These are phyloP conservation scores for Byasa hedistus DNA, from an alignment of 2,888 invertebrate species.

Conservation along the genomic window DNA sequence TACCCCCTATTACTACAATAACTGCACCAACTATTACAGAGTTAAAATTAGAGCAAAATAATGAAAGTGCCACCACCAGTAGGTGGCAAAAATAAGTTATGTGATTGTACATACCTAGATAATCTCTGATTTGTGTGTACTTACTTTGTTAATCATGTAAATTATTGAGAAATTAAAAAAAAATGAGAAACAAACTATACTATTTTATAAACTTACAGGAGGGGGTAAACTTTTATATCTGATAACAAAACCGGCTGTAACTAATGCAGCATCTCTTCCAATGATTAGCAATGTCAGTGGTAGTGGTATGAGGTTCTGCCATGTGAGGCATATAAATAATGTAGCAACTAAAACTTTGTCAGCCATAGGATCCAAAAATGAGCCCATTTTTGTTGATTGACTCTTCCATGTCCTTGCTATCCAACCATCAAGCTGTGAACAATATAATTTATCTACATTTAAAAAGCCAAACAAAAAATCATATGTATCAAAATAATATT, in stretches of 20 bases:
- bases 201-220: conserved; percentile 83
- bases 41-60: too few species aligned
- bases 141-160: neutral
- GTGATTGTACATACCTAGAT: too few species aligned
- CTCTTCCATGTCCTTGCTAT: conserved; percentile 95
- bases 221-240: conserved; percentile 93
- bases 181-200: neutral
- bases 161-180: neutral
- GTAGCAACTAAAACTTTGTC: conserved; percentile 96
- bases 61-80: too few species aligned
- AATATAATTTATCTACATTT: neutral
- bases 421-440: conserved; percentile 92
- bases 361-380: conserved; percentile 97
- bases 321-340: conserved; percentile 92
- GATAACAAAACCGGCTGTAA: conserved; percentile 92
- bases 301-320: conserved; percentile 90
- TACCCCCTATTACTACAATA: too few species aligned
- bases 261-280: conserved; percentile 88
- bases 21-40: too few species aligned
- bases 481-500: too few species aligned
- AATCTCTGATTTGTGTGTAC: too few species aligned
- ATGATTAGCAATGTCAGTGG: conserved; percentile 90
- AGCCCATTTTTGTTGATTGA: conserved; percentile 95
- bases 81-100: too few species aligned
- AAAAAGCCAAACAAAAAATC: neutral